Base-by-base conservation (phyloP, 1,140 invertebrate genomes). In the Bradysia coprophila region DNA sequence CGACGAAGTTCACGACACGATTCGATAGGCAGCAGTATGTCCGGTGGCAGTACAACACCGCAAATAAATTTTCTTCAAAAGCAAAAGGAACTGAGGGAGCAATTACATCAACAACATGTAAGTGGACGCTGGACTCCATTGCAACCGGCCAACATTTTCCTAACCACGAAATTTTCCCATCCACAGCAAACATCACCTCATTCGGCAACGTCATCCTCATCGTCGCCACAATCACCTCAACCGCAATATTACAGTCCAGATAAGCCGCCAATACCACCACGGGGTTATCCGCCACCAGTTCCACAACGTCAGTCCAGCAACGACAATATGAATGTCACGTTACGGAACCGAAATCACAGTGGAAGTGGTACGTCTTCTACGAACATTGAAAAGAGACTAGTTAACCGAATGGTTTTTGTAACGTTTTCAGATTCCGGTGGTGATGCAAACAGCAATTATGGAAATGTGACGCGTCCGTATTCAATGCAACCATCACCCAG, bases 241-340 rank as follows among this genome's bases (percentile, higher is more conserved):
- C 53, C 52, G 43, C 46, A 49, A 36, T 38, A 39, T 3, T 53
- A 23, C 51, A 43, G 51, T 59, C 3, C 53, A n/a, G 68, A 70
- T 16, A 68, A 68, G 46, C 69, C 69, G 34, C 68, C 69, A 0
- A 65, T 71, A 43, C 69, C 69, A 38, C 69, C 69, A 1, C 55
- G 69, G 49, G 67, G 65, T 9, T 66, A 64, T 2, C 65, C 68
- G 3, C 67, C 69, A 11, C 67, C 67, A 11, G 55, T 71, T 42
- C 68, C 66, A 39, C 47, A 49, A 21, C 53, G 59, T 5, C 56
- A 60, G 45, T 38, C 42, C 18, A 61, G 55, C 42, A 55, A 52
- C 41, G 57, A 61, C 41, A 59, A 55, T 46, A 45, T 59, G 34
- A 9, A 36, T 9, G 56, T 58, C 9, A 48, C 47, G 8, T 18